These are phyloP conservation scores for Pachliopta kotzebuea DNA, from an alignment of 2,888 invertebrate genomes.

Conservation along the genomic window DNA sequence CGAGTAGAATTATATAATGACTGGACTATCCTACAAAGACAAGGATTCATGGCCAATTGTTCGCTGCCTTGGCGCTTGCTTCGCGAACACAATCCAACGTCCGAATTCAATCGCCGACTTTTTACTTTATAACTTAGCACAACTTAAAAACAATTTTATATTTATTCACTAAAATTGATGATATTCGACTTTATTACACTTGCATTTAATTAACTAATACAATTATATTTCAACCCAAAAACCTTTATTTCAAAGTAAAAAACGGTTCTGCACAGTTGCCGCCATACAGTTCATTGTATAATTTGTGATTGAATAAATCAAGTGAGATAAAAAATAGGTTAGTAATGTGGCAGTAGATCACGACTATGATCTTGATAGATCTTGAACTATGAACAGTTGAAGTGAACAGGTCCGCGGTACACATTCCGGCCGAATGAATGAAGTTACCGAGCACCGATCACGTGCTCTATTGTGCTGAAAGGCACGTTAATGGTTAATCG, in stretches of 20 bases:
- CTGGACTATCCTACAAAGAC: constrained; percentile 13
- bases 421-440: constrained; percentile 61
- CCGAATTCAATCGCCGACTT: constrained; percentile 35
- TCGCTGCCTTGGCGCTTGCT: constrained; percentile 41
- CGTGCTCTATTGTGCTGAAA: constrained; percentile 70
- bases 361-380: constrained; percentile 40
- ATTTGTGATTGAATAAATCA: not conserved
- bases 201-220: not conserved
- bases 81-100: constrained; percentile 37
- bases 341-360: constrained; percentile 6
- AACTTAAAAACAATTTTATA: constrained; percentile 19
- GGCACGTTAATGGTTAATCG: constrained; percentile 68
- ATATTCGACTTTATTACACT: not conserved
- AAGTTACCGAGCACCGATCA: constrained; percentile 56
- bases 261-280: not conserved
- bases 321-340: constrained; percentile 22
- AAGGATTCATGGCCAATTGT: constrained; percentile 12
- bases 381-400: constrained; percentile 41
- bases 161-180: not conserved
- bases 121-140: constrained; percentile 27
- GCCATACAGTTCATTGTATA: not conserved
- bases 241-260: not conserved
- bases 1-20: not conserved
- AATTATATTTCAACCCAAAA: not conserved
- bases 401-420: constrained; percentile 43